phyloP scores from a whole-genome alignment of 2,888 invertebrate species.

The Andrena chrysosceles region DNA sequence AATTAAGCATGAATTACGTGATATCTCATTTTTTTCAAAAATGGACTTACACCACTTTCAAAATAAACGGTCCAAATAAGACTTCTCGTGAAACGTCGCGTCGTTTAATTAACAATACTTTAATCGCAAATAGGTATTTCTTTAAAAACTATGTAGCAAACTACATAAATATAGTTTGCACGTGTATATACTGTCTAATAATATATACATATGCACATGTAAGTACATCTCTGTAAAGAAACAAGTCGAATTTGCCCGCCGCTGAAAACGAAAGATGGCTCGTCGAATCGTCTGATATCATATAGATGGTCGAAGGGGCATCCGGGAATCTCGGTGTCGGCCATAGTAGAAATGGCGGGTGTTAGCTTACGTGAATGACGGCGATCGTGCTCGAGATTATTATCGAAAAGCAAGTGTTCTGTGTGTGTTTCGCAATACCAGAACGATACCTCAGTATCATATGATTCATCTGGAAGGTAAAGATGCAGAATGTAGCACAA shows the following conservation, averaged over 20 bases:
- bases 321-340: conserved; percentile 87
- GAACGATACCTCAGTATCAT: conserved; percentile 84
- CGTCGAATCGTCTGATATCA: conserved; percentile 60
- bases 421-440: conserved; percentile 80
- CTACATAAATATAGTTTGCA: neutral
- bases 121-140: too few species aligned
- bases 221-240: neutral
- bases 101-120: too few species aligned
- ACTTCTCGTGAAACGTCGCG: too few species aligned
- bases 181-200: too few species aligned
- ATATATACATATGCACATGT: too few species aligned
- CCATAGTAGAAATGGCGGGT: conserved; percentile 93
- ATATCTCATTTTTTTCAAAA: too few species aligned
- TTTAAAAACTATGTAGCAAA: too few species aligned
- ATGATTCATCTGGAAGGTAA: conserved; percentile 89
- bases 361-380: conserved; percentile 85
- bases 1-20: too few species aligned
- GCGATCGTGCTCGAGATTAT: conserved; percentile 81
- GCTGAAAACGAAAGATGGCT: conserved; percentile 42
- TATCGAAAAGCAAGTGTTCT: conserved; percentile 78
- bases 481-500: conserved; percentile 97
- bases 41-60: too few species aligned
- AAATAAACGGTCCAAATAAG: too few species aligned
- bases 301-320: conserved; percentile 87
- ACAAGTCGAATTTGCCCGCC: conserved; percentile 68